Percentiles rank a stretch among this genome's conserved stretches.
Evolutionary conservation across 2,888 invertebrate species (phyloP).

Genomic region (Ophonus ardosiacus): DNA sequence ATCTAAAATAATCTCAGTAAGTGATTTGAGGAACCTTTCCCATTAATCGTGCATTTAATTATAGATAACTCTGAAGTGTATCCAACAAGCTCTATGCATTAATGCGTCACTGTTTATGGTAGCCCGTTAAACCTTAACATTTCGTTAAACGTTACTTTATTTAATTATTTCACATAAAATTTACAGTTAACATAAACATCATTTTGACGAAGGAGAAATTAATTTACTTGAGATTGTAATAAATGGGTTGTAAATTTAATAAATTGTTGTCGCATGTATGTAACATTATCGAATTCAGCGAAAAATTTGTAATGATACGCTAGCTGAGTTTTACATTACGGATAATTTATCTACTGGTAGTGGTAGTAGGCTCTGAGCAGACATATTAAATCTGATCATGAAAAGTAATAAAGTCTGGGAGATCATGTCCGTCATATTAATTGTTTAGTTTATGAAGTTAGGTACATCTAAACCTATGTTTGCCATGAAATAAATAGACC

Average conservation of each 20-base stretch:
- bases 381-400: constrained; percentile 12
- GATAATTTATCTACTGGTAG: constrained; percentile 7
- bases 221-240: constrained; percentile 26
- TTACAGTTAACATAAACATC: constrained; percentile 25
- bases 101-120: constrained; percentile 26
- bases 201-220: constrained; percentile 30
- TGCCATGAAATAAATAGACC: too few species aligned
- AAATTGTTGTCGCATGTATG: constrained; percentile 13
- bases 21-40: constrained; percentile 22
- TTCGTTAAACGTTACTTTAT: constrained; percentile 31
- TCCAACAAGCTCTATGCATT: constrained; percentile 21
- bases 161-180: constrained; percentile 46
- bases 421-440: constrained; percentile 27
- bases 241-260: constrained; percentile 24
- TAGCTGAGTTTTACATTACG: constrained; percentile 21
- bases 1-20: neutral
- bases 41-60: constrained; percentile 38
- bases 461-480: too few species aligned
- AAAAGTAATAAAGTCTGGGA: neutral
- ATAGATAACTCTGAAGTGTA: constrained; percentile 10
- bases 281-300: neutral
- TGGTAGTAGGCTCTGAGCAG: neutral
- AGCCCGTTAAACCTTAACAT: constrained; percentile 39
- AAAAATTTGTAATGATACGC: constrained; percentile 17
- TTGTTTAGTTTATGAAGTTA: neutral